These are phyloP conservation scores for Lepidochrysops patricia DNA, from an alignment of 2,888 invertebrate genomes.

Conservation along the genomic window DNA sequence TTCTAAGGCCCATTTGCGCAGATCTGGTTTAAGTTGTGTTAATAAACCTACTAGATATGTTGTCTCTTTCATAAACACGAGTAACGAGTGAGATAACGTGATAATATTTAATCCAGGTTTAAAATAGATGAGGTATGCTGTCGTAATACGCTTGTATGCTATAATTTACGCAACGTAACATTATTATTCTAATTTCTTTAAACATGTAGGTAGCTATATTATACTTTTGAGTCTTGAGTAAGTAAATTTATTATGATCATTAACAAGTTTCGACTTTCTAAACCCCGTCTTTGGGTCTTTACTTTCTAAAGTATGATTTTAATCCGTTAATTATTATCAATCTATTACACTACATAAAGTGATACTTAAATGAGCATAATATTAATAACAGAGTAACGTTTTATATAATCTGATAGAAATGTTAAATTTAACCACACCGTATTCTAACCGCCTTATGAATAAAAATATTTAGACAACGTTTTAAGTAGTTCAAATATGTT, in stretches of 20 bases:
- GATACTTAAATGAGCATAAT: background rate
- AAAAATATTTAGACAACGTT: too few relatives aligned
- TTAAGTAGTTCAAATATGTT: too few relatives aligned
- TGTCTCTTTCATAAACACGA: too few relatives aligned
- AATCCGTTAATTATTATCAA: background rate
- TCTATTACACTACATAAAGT: background rate
- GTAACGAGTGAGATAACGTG: too few relatives aligned
- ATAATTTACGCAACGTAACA: background rate
- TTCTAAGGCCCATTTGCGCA: too few relatives aligned
- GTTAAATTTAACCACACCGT: too few relatives aligned
- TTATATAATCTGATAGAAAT: background rate
- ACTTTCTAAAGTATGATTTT: background rate
- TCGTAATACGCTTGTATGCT: background rate
- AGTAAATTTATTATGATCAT: constrained; percentile 1
- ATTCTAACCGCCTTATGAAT: too few relatives aligned
- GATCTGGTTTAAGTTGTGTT: too few relatives aligned
- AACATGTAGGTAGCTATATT: background rate
- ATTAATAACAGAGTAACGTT: background rate
- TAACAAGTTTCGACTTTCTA: background rate
- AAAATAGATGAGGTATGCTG: background rate
- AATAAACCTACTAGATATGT: too few relatives aligned
- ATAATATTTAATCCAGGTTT: too few relatives aligned
- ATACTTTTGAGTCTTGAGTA: too few relatives aligned
- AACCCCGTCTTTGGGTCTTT: background rate
- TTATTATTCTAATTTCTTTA: background rate